Evolutionary conservation across 2,888 invertebrate species (phyloP).

Genomic region (Phengaris alcon): DNA sequence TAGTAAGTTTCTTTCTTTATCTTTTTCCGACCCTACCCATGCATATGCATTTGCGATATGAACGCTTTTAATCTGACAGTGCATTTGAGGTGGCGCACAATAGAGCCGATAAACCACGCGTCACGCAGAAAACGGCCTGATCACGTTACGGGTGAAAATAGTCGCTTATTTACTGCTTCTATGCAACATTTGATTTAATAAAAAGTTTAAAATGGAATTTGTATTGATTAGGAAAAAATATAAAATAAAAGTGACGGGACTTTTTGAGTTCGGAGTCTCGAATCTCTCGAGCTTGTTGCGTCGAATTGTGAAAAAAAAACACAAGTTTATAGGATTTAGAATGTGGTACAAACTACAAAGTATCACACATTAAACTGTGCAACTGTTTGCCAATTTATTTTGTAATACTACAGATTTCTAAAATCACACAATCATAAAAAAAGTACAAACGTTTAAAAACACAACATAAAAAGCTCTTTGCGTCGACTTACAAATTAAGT

Average conservation of each 20-base stretch:
- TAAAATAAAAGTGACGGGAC: too few species aligned
- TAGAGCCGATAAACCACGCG: constrained; percentile 45
- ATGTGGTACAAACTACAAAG: too few species aligned
- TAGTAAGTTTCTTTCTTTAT: too few species aligned
- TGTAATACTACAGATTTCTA: not conserved
- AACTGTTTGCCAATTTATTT: too few species aligned
- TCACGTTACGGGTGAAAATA: constrained; percentile 17
- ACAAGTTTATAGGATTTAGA: too few species aligned
- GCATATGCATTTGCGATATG: constrained; percentile 32
- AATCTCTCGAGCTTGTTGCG: too few species aligned
- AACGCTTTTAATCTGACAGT: constrained; percentile 43
- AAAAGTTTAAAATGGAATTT: not conserved
- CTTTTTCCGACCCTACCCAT: constrained; percentile 28
- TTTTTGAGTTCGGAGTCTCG: too few species aligned
- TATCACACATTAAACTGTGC: too few species aligned
- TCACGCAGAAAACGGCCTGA: constrained; percentile 43
- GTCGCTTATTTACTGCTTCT: not conserved
- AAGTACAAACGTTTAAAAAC: not conserved
- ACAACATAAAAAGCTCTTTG: not conserved
- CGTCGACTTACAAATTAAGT: not conserved
- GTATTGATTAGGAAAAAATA: too few species aligned
- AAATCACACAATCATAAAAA: too few species aligned
- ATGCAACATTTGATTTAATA: not conserved
- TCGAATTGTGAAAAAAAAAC: too few species aligned
- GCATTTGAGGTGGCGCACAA: constrained; percentile 40